A percentile compares a stretch with the other conserved stretches of the same genome.
These are phyloP conservation scores for Phenganax marumi DNA, from an alignment of 92 coral and sea anemone species.

Conservation along the genomic window DNA sequence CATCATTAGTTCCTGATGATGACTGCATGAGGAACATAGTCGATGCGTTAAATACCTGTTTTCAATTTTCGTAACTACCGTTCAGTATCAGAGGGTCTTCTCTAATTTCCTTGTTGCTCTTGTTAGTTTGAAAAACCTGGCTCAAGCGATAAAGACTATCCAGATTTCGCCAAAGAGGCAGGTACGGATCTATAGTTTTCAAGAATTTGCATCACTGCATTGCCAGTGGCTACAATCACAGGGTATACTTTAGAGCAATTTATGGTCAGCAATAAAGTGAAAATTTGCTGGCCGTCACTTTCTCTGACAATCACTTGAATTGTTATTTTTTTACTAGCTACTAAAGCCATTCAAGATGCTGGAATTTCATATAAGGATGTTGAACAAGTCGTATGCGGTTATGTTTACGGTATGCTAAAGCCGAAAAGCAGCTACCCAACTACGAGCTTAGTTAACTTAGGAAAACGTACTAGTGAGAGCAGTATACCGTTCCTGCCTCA, in stretches of 20 bases:
- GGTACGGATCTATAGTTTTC: conserved; percentile 49
- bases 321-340: conserved; percentile 47
- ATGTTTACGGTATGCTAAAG: conserved; percentile 71
- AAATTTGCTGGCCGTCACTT: not conserved
- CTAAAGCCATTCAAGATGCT: conserved; percentile 84
- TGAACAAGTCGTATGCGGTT: conserved; percentile 97
- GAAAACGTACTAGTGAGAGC: not conserved
- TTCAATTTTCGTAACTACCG: too few species aligned
- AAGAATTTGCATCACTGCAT: not conserved
- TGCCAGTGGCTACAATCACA: too few species aligned
- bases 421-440: not conserved
- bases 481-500: not conserved
- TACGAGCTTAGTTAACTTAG: not conserved
- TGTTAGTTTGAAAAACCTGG: conserved; percentile 95
- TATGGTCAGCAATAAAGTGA: not conserved
- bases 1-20: too few species aligned
- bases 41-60: too few species aligned
- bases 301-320: not conserved
- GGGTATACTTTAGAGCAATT: too few species aligned
- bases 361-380: conserved; percentile 74
- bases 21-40: too few species aligned
- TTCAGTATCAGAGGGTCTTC: too few species aligned
- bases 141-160: conserved; percentile 85
- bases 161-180: conserved; percentile 98
- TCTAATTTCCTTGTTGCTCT: not conserved